Evolutionary conservation across 2,888 invertebrate species (phyloP).

Genomic region (Myathropa florea): DNA sequence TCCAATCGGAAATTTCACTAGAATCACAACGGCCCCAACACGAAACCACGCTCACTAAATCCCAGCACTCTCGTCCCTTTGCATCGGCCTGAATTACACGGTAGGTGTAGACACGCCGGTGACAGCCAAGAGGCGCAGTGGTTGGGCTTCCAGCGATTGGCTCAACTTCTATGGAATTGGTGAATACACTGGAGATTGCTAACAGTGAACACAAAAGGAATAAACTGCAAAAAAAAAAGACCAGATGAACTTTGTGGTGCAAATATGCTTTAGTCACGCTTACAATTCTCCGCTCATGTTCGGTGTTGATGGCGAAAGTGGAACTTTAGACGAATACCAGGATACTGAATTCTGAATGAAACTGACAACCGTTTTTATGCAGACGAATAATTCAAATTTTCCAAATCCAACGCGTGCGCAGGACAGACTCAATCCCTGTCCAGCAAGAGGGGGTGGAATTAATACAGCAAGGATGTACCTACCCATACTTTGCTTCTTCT

Average conservation of each 20-base stretch:
- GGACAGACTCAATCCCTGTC: too few species aligned
- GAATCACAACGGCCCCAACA: constrained; percentile 93
- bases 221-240: constrained; percentile 15
- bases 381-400: neutral
- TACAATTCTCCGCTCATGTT: constrained; percentile 53
- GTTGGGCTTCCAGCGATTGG: constrained; percentile 77
- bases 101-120: constrained; percentile 85
- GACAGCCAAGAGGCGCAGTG: constrained; percentile 84
- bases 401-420: constrained; percentile 28
- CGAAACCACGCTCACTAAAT: constrained; percentile 87
- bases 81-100: constrained; percentile 83
- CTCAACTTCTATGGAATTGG: constrained; percentile 74
- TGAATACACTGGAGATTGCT: constrained; percentile 18
- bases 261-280: neutral
- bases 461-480: neutral
- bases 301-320: neutral
- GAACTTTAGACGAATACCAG: constrained; percentile 4
- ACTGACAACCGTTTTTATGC: constrained; percentile 21
- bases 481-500: neutral
- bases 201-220: constrained; percentile 20
- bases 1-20: constrained; percentile 93
- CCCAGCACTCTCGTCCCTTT: constrained; percentile 87
- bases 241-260: neutral
- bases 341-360: constrained; percentile 23
- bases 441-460: neutral